Percentiles rank a stretch among this genome's conserved stretches.
phyloP scores from a whole-genome alignment of 2,888 invertebrate species.

The Epinotia demarniana region DNA sequence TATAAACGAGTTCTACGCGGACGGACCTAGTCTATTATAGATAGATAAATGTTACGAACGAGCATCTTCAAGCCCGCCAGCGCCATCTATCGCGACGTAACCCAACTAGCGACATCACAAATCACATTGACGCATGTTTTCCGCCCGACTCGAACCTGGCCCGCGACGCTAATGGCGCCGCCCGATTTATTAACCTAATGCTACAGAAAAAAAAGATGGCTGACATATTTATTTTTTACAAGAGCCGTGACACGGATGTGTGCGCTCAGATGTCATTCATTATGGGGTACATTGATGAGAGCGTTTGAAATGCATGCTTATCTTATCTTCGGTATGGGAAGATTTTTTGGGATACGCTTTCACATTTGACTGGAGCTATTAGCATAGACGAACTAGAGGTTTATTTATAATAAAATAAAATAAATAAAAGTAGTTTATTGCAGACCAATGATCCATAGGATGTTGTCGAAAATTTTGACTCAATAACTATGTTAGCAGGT shows the following conservation, averaged over 20 bases:
- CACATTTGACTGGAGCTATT: too few relatives aligned
- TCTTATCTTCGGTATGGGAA: background rate
- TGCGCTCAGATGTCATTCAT: background rate
- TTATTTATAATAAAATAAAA: too few relatives aligned
- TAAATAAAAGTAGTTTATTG: too few relatives aligned
- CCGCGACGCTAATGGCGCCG: conserved; percentile 5
- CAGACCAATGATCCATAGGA: too few relatives aligned
- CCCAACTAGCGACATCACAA: background rate
- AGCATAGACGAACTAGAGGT: too few relatives aligned
- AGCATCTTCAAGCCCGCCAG: background rate
- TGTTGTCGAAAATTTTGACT: too few relatives aligned
- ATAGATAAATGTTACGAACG: too few relatives aligned
- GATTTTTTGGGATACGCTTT: too few relatives aligned
- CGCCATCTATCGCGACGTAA: conserved; percentile 12
- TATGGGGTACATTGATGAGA: background rate
- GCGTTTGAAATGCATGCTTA: background rate
- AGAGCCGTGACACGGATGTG: conserved; percentile 7
- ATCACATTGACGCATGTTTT: conserved; percentile 23
- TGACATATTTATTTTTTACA: conserved; percentile 24
- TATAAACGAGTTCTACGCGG: too few relatives aligned
- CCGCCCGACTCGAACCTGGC: conserved; percentile 9
- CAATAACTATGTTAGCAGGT: too few relatives aligned
- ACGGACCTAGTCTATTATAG: too few relatives aligned
- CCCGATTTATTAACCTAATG: conserved; percentile 23
- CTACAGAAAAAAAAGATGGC: background rate